A percentile compares a stretch with the other conserved stretches of the same genome.
These are phyloP conservation scores for Ceraclea dissimilis DNA, from an alignment of 2,888 invertebrate genomes.

Conservation along the genomic window DNA sequence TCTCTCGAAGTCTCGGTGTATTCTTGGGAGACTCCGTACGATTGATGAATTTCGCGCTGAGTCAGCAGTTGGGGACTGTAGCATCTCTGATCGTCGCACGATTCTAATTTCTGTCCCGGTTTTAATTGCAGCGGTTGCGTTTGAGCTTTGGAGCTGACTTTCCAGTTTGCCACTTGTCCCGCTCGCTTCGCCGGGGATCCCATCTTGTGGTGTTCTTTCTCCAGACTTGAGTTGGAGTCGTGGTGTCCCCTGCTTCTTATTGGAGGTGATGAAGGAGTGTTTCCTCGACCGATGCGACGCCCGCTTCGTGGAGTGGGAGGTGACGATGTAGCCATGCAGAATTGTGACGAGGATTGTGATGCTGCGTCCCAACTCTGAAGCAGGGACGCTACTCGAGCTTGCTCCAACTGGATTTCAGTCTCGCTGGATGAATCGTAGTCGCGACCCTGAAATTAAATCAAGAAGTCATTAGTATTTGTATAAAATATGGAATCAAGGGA, in stretches of 20 bases:
- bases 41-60: constrained; percentile 31
- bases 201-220: constrained; percentile 30
- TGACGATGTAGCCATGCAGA: constrained; percentile 36
- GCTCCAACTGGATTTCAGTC: constrained; percentile 61
- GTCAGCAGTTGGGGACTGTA: constrained; percentile 30
- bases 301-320: constrained; percentile 31
- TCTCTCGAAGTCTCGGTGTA: constrained; percentile 34
- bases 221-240: constrained; percentile 26
- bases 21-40: constrained; percentile 28
- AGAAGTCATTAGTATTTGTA: too few species aligned
- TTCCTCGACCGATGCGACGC: constrained; percentile 31
- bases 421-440: constrained; percentile 76
- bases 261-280: constrained; percentile 42
- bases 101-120: constrained; percentile 17
- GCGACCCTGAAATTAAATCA: constrained; percentile 53
- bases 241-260: constrained; percentile 32
- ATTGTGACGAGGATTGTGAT: constrained; percentile 48
- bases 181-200: constrained; percentile 44
- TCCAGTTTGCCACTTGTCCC: constrained; percentile 43
- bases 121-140: constrained; percentile 32
- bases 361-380: constrained; percentile 73
- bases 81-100: constrained; percentile 38
- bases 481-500: too few species aligned
- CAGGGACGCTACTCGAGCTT: constrained; percentile 57
- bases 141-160: constrained; percentile 39